Base-by-base conservation (phyloP, 1,140 invertebrate genomes). In the Brachionus calyciflorus region DNA sequence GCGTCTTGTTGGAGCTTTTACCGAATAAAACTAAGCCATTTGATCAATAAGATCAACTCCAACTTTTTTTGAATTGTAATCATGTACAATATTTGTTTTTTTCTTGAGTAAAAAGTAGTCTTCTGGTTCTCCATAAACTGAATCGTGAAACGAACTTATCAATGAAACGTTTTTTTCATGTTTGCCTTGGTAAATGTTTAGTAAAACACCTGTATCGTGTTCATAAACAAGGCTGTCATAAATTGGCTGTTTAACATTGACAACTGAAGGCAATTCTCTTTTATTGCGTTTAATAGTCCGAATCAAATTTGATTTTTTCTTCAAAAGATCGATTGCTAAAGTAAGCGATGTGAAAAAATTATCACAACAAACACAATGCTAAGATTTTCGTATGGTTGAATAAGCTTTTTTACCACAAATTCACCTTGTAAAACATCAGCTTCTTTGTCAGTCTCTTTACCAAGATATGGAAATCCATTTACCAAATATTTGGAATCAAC, bases 391-490 rank as follows among this genome's bases (percentile, higher is more conserved):
- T 53, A 77, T 7, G 21, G n/a, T 55, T 57, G 33, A 28, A 73
- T 51, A 1, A 79, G 37, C 10, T 60, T 33, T 65, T 77, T 51
- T 9, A 78, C 78, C n/a, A 79, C 70, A 30, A n/a, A 48, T 46
- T 77, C 51, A n/a, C 46, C 26, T 28, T 75, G 53, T 21, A 24
- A 14, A 19, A 12, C n/a, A 0, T 49, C 70, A 63, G 9, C 46
- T 46, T 37, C 51, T 49, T 57, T 24, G 33, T 33, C 33, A 46
- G 76, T 26, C 57, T 77, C 53, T 65, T 77, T 78, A 10, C 68
- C 78, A 17, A 77, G 26, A 53, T 78, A 79, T 1, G 78, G 57
- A 51, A 44, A 70, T 5, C 12, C 1, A 78, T 78, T 78, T 26
- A 60, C 10, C 0, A 77, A 24, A 63, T 78, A 79, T 75, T 78